Base-by-base conservation (phyloP, 2,113 vertebrate species). In the Amphilophus citrinellus region DNA sequence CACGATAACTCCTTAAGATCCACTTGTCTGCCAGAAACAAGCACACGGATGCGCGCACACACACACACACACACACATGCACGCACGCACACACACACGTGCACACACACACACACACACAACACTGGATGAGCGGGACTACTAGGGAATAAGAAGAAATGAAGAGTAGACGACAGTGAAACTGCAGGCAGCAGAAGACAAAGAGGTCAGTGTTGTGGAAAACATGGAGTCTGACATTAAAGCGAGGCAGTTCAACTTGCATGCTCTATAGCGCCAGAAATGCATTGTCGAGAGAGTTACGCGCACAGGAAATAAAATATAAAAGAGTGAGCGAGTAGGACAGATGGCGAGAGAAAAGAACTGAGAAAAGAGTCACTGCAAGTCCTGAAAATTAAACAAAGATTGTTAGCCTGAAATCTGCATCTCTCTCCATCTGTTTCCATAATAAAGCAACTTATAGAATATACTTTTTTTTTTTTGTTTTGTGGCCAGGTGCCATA, bases 121-220 rank as follows among this genome's bases (percentile, higher is more conserved):
- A 63, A 63, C 44, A 60, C 39, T 22, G 80, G 22, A 50, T 61
- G 83, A 82, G 89, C 77, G 30, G 35, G 80, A 77, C 65, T 20
- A 30, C 14, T 59, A 32, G 77, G 79, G 80, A 88, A 73, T 18
- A 65, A 79, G 86, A 79, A 75, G 71, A 76, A 83, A 57, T 9
- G 63, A 80, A 77, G 85, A 89, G 76, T 78, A 83, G 65, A 80
- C 76, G 78, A 90, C 32, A 87, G 82, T 88, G 77, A 91, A 87
- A 92, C 80, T 93, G 77, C 84, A 89, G 92, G 89, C 90, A 79
- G 86, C 83, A 78, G 76, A 77, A 94, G 91, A 95, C 93, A 95
- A 96, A 95, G 88, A 91, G 91, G 85, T 92, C 90, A 94, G 85
- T 93, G 89, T 93, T 87, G 85, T 89, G 90, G 88, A 95, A 93